Conservation (phyloP, 2,113 vertebrate genomes). For the Gila orcuttii region DNA sequence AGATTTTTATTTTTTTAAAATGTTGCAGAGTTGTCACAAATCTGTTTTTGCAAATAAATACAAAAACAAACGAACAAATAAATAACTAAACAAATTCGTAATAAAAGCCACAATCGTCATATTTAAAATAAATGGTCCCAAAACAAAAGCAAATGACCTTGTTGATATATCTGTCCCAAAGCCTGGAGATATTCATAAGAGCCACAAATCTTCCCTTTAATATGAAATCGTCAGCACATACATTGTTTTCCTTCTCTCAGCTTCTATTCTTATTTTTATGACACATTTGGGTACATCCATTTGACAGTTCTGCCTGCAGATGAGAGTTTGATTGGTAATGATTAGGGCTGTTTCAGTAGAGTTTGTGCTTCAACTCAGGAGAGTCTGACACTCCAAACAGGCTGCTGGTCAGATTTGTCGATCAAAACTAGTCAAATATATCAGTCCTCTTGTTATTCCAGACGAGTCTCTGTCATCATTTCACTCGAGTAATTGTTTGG, state of each 20-base stretch:
- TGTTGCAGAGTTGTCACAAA: no score
- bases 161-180: constrained; percentile 18
- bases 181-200: constrained; percentile 1
- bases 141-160: constrained; percentile 24
- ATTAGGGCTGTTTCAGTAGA: constrained; percentile 25
- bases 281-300: constrained; percentile 2
- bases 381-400: constrained; percentile 32
- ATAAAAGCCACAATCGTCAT: not conserved
- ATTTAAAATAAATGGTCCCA: not conserved
- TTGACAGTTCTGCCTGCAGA: constrained; percentile 42
- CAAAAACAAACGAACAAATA: not conserved
- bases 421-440: constrained; percentile 54
- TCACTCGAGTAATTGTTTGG: constrained; percentile 16
- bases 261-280: constrained; percentile 27
- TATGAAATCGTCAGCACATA: constrained; percentile 24
- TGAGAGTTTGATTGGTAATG: constrained; percentile 38
- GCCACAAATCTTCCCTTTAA: not conserved
- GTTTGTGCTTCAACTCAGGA: constrained; percentile 8
- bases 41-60: not conserved
- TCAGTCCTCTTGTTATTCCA: constrained; percentile 18
- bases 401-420: constrained; percentile 45
- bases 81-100: not conserved
- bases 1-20: no score
- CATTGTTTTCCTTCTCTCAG: not conserved
- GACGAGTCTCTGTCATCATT: constrained; percentile 45